These are phyloP conservation scores for Dysidea cf. avara DNA, from an alignment of 37 sponge, comb jelly and placozoan species.

Conservation along the genomic window DNA sequence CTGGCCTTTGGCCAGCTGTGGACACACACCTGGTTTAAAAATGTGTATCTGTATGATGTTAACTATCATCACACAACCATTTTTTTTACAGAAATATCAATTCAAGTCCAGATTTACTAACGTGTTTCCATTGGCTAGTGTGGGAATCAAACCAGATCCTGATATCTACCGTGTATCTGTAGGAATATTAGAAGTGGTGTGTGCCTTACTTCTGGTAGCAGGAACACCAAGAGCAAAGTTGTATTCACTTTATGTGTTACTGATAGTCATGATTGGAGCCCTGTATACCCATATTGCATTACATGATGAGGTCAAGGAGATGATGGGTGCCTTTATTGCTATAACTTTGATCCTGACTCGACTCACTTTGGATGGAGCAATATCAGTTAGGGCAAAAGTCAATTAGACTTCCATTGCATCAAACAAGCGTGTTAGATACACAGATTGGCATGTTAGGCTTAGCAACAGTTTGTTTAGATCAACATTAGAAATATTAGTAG, in stretches of 20 bases:
- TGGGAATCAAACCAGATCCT: conserved; percentile 48
- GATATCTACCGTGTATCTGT: conserved; percentile 60
- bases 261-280: conserved; percentile 84
- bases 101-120: conserved; percentile 36
- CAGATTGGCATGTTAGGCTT: no score
- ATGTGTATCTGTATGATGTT: neutral
- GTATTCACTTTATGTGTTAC: conserved; percentile 44
- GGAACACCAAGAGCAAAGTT: neutral
- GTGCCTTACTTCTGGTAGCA: conserved; percentile 43
- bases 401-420: no score
- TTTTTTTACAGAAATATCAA: conserved; percentile 34
- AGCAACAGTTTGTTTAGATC: no score
- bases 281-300: conserved; percentile 62
- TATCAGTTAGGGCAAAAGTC: neutral
- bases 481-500: no score
- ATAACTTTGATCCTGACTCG: conserved; percentile 19
- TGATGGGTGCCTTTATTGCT: conserved; percentile 30
- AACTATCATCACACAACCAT: neutral
- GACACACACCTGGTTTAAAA: no score
- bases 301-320: conserved; percentile 40
- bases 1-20: no score
- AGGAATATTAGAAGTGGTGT: conserved; percentile 61
- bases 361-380: conserved; percentile 11
- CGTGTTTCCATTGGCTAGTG: conserved; percentile 42
- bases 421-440: no score